Conservation (phyloP, 2,797 vertebrate species). For the Lagodon rhomboides region DNA sequence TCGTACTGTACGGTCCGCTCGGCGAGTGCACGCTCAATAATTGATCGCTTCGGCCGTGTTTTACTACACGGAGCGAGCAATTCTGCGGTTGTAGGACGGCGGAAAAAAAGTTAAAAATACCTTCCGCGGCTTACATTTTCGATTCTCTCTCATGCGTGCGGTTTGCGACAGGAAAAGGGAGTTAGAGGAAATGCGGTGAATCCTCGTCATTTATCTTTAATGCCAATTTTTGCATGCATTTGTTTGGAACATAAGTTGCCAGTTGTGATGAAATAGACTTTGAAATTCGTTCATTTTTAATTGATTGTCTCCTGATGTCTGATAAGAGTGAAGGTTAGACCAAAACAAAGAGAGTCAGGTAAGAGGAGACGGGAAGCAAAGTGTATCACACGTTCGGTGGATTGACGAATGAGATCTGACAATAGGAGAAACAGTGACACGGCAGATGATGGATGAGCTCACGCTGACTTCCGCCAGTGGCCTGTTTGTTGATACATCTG, state of each 20-base stretch:
- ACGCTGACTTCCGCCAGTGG: slow-evolving; percentile 21
- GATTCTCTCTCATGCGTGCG: slow-evolving; percentile 11
- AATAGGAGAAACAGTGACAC: background rate
- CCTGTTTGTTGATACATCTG: slow-evolving; percentile 48
- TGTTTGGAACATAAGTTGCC: slow-evolving; percentile 1
- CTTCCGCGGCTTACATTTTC: slow-evolving; percentile 27
- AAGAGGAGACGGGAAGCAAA: background rate
- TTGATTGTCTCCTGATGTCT: background rate
- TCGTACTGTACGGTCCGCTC: slow-evolving; percentile 32
- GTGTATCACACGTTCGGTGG: background rate
- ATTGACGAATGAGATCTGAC: background rate
- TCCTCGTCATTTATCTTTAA: slow-evolving; percentile 23
- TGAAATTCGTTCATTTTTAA: no score
- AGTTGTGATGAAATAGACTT: background rate
- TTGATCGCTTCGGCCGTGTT: slow-evolving; percentile 58
- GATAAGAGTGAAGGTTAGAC: slow-evolving; percentile 6
- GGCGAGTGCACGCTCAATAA: slow-evolving; percentile 65
- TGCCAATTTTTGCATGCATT: background rate
- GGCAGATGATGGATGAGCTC: slow-evolving; percentile 22
- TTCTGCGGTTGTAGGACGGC: slow-evolving; percentile 31
- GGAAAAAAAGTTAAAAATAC: slow-evolving; percentile 62
- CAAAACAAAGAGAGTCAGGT: background rate
- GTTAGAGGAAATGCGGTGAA: slow-evolving; percentile 11
- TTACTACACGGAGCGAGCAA: slow-evolving; percentile 39
- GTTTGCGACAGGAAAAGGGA: background rate